These are phyloP conservation scores for Apodemus speciosus DNA, from an alignment of 2,113 vertebrate genomes.

Conservation along the genomic window DNA sequence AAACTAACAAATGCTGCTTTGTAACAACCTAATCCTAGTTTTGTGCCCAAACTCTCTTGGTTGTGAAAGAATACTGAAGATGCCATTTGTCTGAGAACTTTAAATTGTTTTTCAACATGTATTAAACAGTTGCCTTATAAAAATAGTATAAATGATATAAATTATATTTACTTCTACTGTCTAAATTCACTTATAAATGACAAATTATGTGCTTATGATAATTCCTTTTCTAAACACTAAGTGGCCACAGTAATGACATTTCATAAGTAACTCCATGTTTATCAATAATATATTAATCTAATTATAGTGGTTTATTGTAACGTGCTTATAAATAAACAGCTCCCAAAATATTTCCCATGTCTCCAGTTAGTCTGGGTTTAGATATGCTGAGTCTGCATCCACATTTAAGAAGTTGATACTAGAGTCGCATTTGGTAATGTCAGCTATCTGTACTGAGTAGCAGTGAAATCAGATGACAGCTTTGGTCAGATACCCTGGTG, in stretches of 20 bases:
- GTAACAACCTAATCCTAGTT: constrained; percentile 15
- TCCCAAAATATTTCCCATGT: constrained; percentile 95
- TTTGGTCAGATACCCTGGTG: constrained; percentile 80
- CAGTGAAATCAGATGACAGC: constrained; percentile 87
- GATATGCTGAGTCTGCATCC: constrained; percentile 90
- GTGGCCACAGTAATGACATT: constrained; percentile 60
- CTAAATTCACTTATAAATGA: constrained; percentile 33
- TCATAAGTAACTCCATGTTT: constrained; percentile 75
- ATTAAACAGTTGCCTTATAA: constrained; percentile 41
- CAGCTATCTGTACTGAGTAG: constrained; percentile 89
- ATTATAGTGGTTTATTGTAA: constrained; percentile 90
- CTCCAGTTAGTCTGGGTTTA: constrained; percentile 97
- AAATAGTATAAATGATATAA: constrained; percentile 22
- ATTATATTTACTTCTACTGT: constrained; percentile 22
- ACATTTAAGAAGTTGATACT: constrained; percentile 96
- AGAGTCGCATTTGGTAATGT: constrained; percentile 91
- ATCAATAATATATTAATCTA: constrained; percentile 87
- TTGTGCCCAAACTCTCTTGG: constrained; percentile 30
- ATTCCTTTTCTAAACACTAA: constrained; percentile 61
- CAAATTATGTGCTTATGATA: constrained; percentile 46
- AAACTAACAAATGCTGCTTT: constrained; percentile 42
- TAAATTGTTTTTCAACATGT: constrained; percentile 29
- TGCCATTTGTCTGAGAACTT: neutral
- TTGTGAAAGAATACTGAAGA: constrained; percentile 45
- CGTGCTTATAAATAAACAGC: constrained; percentile 95